A percentile compares a stretch with the other conserved stretches of the same genome.
phyloP scores from a whole-genome alignment of 2,888 invertebrate species.

The Lysandra coridon region DNA sequence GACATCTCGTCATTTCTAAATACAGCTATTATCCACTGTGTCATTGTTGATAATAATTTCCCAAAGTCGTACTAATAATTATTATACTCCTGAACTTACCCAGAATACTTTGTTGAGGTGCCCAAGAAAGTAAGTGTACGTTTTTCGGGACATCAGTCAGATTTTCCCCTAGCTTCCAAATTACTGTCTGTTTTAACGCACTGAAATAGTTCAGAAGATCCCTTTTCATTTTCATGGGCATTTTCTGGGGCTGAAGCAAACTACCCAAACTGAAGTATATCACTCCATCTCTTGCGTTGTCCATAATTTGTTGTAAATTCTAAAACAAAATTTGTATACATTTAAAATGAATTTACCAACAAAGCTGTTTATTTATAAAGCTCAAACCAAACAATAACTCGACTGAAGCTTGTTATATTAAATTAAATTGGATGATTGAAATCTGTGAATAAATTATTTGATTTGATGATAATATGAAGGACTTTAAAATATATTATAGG shows the following conservation, averaged over 20 bases:
- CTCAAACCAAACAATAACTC: too few species aligned
- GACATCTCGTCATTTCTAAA: too few species aligned
- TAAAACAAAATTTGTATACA: constrained; percentile 37
- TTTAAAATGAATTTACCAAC: too few species aligned
- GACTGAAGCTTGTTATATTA: too few species aligned
- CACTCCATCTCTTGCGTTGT: constrained; percentile 57
- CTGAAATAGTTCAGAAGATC: constrained; percentile 54
- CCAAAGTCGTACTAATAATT: too few species aligned
- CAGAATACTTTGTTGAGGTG: constrained; percentile 62
- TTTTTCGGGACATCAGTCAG: constrained; percentile 59
- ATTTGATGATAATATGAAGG: neutral
- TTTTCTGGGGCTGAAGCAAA: constrained; percentile 50
- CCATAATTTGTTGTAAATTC: constrained; percentile 59
- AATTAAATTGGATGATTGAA: too few species aligned
- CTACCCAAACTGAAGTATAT: constrained; percentile 70
- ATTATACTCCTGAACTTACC: constrained; percentile 42
- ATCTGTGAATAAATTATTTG: too few species aligned
- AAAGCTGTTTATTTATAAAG: too few species aligned
- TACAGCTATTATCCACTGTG: too few species aligned
- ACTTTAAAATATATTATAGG: too few species aligned
- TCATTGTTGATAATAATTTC: too few species aligned
- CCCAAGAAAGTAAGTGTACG: constrained; percentile 66
- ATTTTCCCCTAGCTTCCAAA: constrained; percentile 62
- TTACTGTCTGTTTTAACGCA: constrained; percentile 56
- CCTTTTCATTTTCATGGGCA: constrained; percentile 49